Evolutionary conservation across 2,888 invertebrate genomes (phyloP), one percentile per base, ranked within the genome.

Genomic region (Eupithecia subumbrata): DNA sequence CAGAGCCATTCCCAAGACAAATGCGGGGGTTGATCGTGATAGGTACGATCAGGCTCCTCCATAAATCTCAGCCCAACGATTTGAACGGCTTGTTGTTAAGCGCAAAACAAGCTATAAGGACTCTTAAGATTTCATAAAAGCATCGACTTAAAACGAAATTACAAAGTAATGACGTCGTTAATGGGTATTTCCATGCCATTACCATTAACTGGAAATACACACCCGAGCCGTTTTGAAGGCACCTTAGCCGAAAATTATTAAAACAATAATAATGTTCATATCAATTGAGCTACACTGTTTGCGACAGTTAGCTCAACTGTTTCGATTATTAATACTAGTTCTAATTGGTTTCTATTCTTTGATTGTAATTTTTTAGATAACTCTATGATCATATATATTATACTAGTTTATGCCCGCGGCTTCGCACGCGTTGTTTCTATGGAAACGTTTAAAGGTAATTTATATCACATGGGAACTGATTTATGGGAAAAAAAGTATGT

Each of bases 1-100:
- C 74, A 76, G 77, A 77, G 77, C 82, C 83, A 85, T 87, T 86
- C 83, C 69, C 63, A 84, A 85, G 84, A 87, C 82, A 85, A 87
- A 86, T 82, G 81, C 78, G 77, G 71, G 45, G 80, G 81, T 77
- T 74, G 82, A 80, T 84, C 77, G 72, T 76, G 71, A 80, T 81
- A 80, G 78, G 74, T 67, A 76, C 72, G 77, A 80, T 78, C 78
- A 75, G 77, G 52, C 78, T 78, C 64, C 14, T 64, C 72, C 70
- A 82, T 84, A 82, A 82, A 85, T 85, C 78, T 81, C 76, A 48
- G 71, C 64, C 75, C 66, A 82, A 75, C 78, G 76, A 82, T 82
- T 79, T 79, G 74, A 81, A 71, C 71, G 68, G 74, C 69, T 68
- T 25, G 70, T 60, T 40, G 48, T 66, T 22, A 60, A 74, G 25